Percentiles rank a stretch among this genome's conserved stretches.
Evolutionary conservation across 2,888 invertebrate genomes (phyloP).

Genomic region (Caenorhabditis sp.): DNA sequence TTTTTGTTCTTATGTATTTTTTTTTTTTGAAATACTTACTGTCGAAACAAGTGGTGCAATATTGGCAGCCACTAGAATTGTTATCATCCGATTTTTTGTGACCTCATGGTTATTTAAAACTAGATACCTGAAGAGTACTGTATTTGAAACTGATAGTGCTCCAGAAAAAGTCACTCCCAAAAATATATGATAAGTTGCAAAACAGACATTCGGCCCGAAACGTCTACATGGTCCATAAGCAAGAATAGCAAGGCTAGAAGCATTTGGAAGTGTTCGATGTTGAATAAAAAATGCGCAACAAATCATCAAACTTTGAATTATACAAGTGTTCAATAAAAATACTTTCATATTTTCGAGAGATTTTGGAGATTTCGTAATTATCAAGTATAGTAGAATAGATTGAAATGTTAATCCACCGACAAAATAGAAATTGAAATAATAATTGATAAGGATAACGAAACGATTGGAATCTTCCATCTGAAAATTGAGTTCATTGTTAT

Average conservation of each 20-base stretch:
- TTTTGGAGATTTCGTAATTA: constrained; percentile 25
- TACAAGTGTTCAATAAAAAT: constrained; percentile 30
- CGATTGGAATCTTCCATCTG: constrained; percentile 17
- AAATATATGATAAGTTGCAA: constrained; percentile 32
- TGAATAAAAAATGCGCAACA: constrained; percentile 27
- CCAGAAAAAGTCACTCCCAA: constrained; percentile 32
- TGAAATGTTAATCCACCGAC: constrained; percentile 31
- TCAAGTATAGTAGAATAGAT: constrained; percentile 27
- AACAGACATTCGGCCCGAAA: constrained; percentile 24
- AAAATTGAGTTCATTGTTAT: too few species aligned
- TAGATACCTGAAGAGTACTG: constrained; percentile 33
- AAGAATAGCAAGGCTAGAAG: constrained; percentile 29
- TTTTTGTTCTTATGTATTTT: too few species aligned
- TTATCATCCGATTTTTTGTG: constrained; percentile 7
- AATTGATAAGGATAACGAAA: constrained; percentile 24
- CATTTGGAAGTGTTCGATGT: constrained; percentile 31
- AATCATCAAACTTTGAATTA: constrained; percentile 19
- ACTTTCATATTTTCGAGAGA: constrained; percentile 29
- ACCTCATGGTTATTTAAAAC: constrained; percentile 19
- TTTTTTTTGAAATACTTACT: constrained; percentile 1
- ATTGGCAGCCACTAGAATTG: constrained; percentile 17
- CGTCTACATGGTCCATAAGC: constrained; percentile 31
- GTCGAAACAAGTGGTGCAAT: constrained; percentile 17
- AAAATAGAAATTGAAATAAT: constrained; percentile 29
- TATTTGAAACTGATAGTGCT: constrained; percentile 31